Evolutionary conservation across 2,113 vertebrate species (phyloP).

Genomic region (Melanocharis versteri): DNA sequence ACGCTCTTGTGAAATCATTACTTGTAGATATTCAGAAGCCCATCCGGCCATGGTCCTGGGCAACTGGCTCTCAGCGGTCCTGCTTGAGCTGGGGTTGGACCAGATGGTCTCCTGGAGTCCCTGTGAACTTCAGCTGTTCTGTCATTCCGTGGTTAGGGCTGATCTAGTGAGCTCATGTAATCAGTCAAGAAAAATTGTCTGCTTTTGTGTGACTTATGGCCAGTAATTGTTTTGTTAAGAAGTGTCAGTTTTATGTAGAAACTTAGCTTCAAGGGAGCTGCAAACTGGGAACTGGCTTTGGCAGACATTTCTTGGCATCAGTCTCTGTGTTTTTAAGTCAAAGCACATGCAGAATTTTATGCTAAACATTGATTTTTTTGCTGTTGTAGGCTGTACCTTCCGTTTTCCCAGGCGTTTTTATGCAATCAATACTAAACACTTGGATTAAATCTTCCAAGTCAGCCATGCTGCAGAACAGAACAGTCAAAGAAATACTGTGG

Average conservation of each 20-base stretch:
- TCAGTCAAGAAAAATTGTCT: neutral
- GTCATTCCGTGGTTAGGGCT: neutral
- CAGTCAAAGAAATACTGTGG: slow-evolving; percentile 87
- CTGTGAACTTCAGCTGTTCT: neutral
- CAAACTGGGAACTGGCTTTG: neutral
- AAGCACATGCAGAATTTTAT: neutral
- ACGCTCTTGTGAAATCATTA: neutral
- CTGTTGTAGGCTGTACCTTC: slow-evolving; percentile 77
- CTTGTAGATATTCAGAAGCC: neutral
- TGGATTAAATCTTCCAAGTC: slow-evolving; percentile 72
- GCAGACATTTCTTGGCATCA: neutral
- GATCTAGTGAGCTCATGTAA: neutral
- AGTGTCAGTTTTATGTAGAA: neutral
- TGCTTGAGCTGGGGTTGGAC: neutral
- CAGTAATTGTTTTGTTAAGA: neutral
- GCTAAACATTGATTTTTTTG: neutral
- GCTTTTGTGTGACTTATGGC: neutral
- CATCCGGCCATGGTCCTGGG: neutral
- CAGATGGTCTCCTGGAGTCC: neutral
- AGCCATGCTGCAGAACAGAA: slow-evolving; percentile 81
- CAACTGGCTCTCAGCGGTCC: neutral
- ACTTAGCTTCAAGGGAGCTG: neutral
- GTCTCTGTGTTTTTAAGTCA: neutral
- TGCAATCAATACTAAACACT: slow-evolving; percentile 55
- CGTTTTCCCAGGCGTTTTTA: neutral